Percentiles rank a stretch among this genome's conserved stretches.
Conservation (phyloP, 2,797 vertebrate genomes). For the Limnodromus scolopaceus region DNA sequence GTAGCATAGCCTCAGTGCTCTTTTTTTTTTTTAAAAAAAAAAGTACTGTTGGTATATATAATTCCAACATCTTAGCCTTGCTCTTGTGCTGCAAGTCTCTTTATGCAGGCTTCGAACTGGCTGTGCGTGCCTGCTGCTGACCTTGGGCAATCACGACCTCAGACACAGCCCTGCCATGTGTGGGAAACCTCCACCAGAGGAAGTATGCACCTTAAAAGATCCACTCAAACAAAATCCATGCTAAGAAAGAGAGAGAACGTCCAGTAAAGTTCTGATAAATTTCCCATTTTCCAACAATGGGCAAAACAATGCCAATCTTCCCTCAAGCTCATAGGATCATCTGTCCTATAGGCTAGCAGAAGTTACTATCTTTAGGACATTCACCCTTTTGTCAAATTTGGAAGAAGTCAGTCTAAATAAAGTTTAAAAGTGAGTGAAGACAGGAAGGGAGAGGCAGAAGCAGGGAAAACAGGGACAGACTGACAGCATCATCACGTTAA, state of each 20-base stretch:
- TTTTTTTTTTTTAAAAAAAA: no score
- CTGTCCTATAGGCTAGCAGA: not conserved
- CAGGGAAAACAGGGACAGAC: not conserved
- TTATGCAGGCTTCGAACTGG: not conserved
- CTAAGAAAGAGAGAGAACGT: not conserved
- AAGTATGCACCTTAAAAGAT: not conserved
- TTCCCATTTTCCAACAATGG: not conserved
- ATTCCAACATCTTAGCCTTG: not conserved
- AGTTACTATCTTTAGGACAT: not conserved
- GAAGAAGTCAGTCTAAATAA: not conserved
- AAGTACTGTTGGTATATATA: not conserved
- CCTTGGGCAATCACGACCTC: not conserved
- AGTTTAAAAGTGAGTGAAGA: not conserved
- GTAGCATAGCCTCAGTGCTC: no score
- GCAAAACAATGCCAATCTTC: not conserved
- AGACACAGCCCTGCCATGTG: fast-evolving
- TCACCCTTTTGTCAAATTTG: not conserved
- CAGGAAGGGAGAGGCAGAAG: not conserved
- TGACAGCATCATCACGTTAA: not conserved
- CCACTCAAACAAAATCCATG: not conserved
- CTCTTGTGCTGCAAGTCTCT: not conserved
- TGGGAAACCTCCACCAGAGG: not conserved
- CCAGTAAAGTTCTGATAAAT: fast-evolving
- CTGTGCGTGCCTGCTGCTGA: not conserved
- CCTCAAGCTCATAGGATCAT: not conserved